A percentile compares a stretch with the other conserved stretches of the same genome.
Evolutionary conservation across 2,888 invertebrate species (phyloP).

Genomic region (Campaea margaritaria): DNA sequence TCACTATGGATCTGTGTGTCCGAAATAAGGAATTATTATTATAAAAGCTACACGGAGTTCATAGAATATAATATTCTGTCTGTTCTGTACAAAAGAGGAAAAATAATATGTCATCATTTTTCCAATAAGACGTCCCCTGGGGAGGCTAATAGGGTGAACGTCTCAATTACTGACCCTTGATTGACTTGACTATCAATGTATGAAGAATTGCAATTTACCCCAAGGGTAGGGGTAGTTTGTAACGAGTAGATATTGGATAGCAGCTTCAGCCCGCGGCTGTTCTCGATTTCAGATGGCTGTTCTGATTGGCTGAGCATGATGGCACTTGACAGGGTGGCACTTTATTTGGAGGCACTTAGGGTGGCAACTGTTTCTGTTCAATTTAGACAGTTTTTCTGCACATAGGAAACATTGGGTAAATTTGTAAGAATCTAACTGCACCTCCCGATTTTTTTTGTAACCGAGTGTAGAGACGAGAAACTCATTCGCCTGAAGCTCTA

Average conservation of each 20-base stretch:
- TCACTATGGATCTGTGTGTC: no score
- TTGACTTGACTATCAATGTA: conserved; percentile 49
- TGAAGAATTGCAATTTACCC: conserved; percentile 31
- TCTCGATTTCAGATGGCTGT: background rate
- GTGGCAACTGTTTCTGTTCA: no score
- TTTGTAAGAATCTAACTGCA: no score
- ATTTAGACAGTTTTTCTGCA: no score
- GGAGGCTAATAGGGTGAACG: conserved; percentile 44
- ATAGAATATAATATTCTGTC: background rate
- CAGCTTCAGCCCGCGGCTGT: background rate
- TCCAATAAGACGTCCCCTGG: conserved; percentile 10
- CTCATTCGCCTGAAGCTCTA: no score
- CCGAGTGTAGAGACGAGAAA: no score
- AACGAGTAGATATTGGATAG: background rate
- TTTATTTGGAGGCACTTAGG: no score
- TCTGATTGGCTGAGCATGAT: no score
- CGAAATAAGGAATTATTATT: no score
- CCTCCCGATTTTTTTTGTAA: no score
- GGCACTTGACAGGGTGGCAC: no score
- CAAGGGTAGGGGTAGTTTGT: conserved; percentile 14
- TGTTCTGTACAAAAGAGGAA: background rate
- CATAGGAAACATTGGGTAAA: no score
- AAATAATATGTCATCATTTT: conserved; percentile 8
- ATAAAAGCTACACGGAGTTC: background rate
- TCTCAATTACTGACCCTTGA: conserved; percentile 51